phyloP scores from a whole-genome alignment of 2,113 vertebrate species.

The Isurus oxyrinchus region DNA sequence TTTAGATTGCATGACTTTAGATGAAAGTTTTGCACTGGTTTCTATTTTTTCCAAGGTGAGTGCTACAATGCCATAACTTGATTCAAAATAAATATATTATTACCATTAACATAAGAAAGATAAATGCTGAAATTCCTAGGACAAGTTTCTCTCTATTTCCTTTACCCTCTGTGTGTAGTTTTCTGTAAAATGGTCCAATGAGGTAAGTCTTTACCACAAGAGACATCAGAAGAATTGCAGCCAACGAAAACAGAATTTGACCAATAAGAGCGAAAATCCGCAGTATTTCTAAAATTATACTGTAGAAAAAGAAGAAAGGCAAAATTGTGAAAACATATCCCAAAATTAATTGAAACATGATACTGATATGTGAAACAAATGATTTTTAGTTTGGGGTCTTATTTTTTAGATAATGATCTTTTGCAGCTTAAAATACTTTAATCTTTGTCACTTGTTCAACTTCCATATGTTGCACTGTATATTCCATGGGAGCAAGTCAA shows the following conservation, averaged over 20 bases:
- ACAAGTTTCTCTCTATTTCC: constrained; percentile 90
- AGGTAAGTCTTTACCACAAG: constrained; percentile 73
- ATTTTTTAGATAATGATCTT: background rate
- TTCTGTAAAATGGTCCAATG: constrained; percentile 85
- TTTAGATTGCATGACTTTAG: background rate
- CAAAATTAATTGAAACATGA: background rate
- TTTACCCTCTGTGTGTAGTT: constrained; percentile 80
- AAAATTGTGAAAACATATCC: constrained; percentile 22
- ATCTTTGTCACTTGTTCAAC: background rate
- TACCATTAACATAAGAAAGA: constrained; percentile 90
- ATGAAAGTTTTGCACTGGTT: background rate
- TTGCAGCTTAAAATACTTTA: background rate
- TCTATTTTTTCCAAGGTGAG: background rate
- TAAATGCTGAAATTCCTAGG: constrained; percentile 80
- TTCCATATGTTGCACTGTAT: background rate
- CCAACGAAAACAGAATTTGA: constrained; percentile 78
- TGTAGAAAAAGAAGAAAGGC: constrained; percentile 41
- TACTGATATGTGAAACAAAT: background rate
- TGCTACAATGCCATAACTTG: background rate
- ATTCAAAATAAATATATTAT: constrained; percentile 40
- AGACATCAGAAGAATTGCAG: constrained; percentile 75
- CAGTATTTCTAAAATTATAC: constrained; percentile 65
- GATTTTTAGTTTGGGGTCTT: background rate
- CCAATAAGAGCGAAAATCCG: constrained; percentile 69
- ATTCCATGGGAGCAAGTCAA: background rate